Conservation (phyloP, 2,113 vertebrate species). For the Redunca redunca region DNA sequence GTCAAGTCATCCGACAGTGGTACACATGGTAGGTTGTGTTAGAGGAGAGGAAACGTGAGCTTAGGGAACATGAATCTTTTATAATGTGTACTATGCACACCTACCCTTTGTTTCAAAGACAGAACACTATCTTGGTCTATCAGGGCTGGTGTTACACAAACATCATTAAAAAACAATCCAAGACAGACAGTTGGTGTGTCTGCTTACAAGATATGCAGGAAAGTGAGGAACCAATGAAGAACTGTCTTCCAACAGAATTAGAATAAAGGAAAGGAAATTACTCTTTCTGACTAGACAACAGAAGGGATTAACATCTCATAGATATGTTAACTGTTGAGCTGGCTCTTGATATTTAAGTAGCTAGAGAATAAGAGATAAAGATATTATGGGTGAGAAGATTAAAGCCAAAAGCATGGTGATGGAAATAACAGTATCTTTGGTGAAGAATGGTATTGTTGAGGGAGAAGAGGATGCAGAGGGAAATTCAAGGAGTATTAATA, state of each 20-base stretch:
- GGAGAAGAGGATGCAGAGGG: neutral
- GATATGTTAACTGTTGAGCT: neutral
- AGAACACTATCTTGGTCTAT: neutral
- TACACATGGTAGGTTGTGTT: fast-evolving
- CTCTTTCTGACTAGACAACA: neutral
- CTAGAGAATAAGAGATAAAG: neutral
- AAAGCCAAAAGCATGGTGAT: neutral
- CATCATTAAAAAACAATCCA: neutral
- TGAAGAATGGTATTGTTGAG: neutral
- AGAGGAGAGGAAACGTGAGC: neutral
- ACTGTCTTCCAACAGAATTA: neutral
- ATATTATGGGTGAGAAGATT: neutral
- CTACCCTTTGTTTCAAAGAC: neutral
- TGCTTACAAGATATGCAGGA: neutral
- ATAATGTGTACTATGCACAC: neutral
- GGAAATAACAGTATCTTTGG: neutral
- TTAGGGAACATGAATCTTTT: neutral
- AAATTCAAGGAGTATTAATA: neutral
- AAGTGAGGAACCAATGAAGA: neutral
- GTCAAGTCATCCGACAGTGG: neutral
- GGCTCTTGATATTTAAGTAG: neutral
- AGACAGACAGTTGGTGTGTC: neutral
- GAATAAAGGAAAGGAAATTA: neutral
- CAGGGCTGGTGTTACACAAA: neutral
- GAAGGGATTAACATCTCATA: neutral